Base-by-base conservation (phyloP, 2,113 vertebrate genomes). In the Acanthisitta chloris region DNA sequence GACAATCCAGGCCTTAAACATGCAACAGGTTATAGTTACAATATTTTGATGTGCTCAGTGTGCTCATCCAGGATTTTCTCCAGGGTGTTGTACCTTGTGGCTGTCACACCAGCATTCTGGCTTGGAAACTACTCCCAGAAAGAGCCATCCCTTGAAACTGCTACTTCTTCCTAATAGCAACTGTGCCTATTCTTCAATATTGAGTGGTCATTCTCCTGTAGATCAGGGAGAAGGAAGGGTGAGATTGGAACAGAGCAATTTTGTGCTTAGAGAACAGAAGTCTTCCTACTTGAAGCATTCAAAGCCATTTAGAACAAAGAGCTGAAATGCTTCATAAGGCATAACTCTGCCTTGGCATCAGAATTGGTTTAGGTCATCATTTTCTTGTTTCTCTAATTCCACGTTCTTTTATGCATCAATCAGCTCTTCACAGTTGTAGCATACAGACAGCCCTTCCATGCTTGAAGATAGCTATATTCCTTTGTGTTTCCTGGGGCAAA, bases 401-500 rank as follows among this genome's bases (percentile, higher is more conserved):
- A 19, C 1, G 0, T 38, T 48, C 54, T 55, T 85, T 64, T 67
- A 19, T 33, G 16, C 40, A 31, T 40, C 67, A 45, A 45, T 70
- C 21, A 65, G 21, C 19, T 93, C 64, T 85, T 81, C 52, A 10
- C 40, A 23, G 29, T 13, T 78, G 40, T 67, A 45, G 38, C 13
- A 45, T 40, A 34, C 48, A 61, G 54, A 42, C 28, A 77, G 26
- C 31, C 24, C 16, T 89, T 66, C 38, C 26, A 49, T 31, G 66
- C 10, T 52, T 54, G 40, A 40, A 86, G 31, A 42, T 19, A 77
- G 9, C 34, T 73, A 0, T 49, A 26, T 76, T 81, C 43, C n/a
- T 64, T 58, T 86, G 64, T 54, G 34, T 71, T 92, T 93, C 43
- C 72, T 72, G 23, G n/a, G 24, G 16, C 45, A 40, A 79, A 91